These are phyloP conservation scores for Stenopsyche tienmushanensis DNA, from an alignment of 1,140 invertebrate genomes.

Conservation along the genomic window DNA sequence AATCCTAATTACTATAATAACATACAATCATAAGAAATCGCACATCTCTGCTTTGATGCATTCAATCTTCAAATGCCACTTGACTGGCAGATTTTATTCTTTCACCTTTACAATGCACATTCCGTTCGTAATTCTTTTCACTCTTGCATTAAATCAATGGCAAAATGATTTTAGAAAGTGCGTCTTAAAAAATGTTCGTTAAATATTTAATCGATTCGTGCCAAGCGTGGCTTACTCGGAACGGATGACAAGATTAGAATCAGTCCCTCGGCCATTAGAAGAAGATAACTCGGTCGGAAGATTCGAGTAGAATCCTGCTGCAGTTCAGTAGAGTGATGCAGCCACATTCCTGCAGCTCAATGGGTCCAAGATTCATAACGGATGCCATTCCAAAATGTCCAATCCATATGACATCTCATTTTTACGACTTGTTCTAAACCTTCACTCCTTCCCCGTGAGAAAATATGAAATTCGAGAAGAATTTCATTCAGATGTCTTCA, in stretches of 20 bases:
- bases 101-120: too few relatives aligned
- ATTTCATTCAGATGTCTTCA: too few relatives aligned
- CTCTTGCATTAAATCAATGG: too few relatives aligned
- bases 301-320: slow-evolving; percentile 22
- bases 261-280: neutral
- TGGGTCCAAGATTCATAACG: slow-evolving; percentile 31
- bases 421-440: slow-evolving; percentile 9
- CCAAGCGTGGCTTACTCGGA: slow-evolving; percentile 3
- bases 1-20: too few relatives aligned
- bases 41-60: too few relatives aligned
- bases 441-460: neutral
- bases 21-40: too few relatives aligned
- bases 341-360: slow-evolving; percentile 29
- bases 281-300: slow-evolving; percentile 4
- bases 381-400: slow-evolving; percentile 31
- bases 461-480: too few relatives aligned
- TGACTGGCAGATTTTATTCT: too few relatives aligned
- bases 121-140: too few relatives aligned
- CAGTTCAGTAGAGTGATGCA: slow-evolving; percentile 24
- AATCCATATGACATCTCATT: slow-evolving; percentile 30
- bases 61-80: too few relatives aligned
- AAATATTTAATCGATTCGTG: slow-evolving; percentile 13
- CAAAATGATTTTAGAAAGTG: too few relatives aligned
- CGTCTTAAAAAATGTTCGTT: neutral
- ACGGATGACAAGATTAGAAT: slow-evolving; percentile 5